Evolutionary conservation across 2,888 invertebrate genomes (phyloP).

Genomic region (Tenodera sinensis): DNA sequence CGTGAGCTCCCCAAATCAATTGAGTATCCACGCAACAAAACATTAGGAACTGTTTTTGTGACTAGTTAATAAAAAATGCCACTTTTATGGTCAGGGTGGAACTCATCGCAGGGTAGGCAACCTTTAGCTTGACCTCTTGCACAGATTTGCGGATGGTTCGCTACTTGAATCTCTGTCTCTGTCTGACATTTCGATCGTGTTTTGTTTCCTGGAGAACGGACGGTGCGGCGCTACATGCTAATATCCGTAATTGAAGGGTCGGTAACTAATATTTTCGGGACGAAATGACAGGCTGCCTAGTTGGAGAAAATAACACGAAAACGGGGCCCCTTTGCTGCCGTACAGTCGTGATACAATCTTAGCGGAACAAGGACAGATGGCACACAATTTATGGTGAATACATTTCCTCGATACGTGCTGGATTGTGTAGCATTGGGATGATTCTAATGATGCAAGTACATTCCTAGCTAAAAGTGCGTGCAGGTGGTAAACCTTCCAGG

Average conservation of each 20-base stretch:
- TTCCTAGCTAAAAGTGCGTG: background rate
- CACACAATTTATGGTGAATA: background rate
- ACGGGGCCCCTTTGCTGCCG: background rate
- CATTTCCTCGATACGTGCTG: background rate
- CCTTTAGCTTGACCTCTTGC: background rate
- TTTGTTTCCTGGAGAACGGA: background rate
- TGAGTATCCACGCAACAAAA: too few species aligned
- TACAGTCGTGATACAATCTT: background rate
- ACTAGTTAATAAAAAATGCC: background rate
- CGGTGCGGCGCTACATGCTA: background rate
- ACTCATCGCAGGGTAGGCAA: background rate
- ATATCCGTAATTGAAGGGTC: background rate
- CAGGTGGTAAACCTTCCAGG: too few species aligned
- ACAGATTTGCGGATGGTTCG: background rate
- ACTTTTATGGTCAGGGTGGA: background rate
- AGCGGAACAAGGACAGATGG: background rate
- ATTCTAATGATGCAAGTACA: background rate
- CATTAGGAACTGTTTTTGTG: background rate
- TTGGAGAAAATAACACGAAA: background rate
- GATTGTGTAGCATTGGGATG: background rate
- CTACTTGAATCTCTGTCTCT: background rate
- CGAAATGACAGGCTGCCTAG: background rate
- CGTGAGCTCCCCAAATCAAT: too few species aligned
- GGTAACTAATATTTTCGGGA: background rate
- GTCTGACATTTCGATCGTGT: background rate